phyloP scores from a whole-genome alignment of 2,113 vertebrate genomes.

The Oryctolagus cuniculus region mOryCun1.1 NC_091438.1:49345501-49346000 shows the following conservation, averaged over 20 bases:
- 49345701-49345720: not conserved
- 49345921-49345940: not conserved
- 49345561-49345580: not conserved
- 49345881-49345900: not conserved
- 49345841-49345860: slow-evolving; percentile 4
- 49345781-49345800: not conserved
- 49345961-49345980: not conserved
- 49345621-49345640: slow-evolving; percentile 16
- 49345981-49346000: not conserved
- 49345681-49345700: not conserved
- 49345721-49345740: slow-evolving; percentile 64
- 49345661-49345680: no score
- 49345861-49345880: not conserved
- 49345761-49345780: not conserved
- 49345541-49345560: not conserved
- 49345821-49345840: not conserved
- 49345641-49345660: not conserved
- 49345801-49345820: not conserved
- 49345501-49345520: not conserved
- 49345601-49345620: not conserved
- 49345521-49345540: not conserved
- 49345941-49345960: not conserved
- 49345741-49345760: not conserved
- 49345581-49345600: not conserved
- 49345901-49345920: not conserved